Conservation (phyloP, 30 jellyfish, hydroid and myxozoan species). For the Cassiopea xamachana region DNA sequence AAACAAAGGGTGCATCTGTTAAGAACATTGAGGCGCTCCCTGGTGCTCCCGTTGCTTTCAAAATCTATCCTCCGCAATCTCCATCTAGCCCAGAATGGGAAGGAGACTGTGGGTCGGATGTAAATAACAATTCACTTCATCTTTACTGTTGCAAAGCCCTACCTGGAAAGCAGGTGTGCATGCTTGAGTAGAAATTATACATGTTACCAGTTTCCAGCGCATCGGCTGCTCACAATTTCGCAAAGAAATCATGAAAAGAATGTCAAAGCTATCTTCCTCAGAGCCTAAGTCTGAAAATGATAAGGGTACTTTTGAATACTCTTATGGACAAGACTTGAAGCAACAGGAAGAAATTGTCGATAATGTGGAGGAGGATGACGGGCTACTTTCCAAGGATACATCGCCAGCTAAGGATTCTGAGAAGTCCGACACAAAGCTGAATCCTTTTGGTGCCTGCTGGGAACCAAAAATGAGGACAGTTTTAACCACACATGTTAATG, state of each 20-base stretch:
- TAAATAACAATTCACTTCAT: not conserved
- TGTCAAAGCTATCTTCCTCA: not conserved
- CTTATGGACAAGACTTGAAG: not conserved
- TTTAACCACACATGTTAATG: slow-evolving; percentile 70
- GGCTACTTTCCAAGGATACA: not conserved
- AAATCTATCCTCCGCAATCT: no score
- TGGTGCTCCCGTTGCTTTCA: no score
- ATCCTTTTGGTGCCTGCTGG: not conserved
- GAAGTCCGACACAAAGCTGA: not conserved
- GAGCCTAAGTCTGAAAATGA: not conserved
- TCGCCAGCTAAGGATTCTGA: not conserved
- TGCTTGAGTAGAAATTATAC: not conserved
- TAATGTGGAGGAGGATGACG: slow-evolving; percentile 32
- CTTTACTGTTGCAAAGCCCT: not conserved
- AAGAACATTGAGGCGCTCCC: no score
- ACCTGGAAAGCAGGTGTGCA: not conserved
- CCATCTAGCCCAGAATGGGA: no score
- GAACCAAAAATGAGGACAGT: slow-evolving; percentile 22
- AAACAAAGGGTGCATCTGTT: no score
- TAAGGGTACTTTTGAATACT: not conserved
- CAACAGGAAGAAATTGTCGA: not conserved
- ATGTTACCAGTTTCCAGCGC: not conserved
- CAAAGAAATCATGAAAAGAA: not conserved
- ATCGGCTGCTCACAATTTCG: not conserved
- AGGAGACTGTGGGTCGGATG: not conserved